Evolutionary conservation across 2,797 vertebrate species (phyloP).

Genomic region (Enteromius fasciolatus): DNA sequence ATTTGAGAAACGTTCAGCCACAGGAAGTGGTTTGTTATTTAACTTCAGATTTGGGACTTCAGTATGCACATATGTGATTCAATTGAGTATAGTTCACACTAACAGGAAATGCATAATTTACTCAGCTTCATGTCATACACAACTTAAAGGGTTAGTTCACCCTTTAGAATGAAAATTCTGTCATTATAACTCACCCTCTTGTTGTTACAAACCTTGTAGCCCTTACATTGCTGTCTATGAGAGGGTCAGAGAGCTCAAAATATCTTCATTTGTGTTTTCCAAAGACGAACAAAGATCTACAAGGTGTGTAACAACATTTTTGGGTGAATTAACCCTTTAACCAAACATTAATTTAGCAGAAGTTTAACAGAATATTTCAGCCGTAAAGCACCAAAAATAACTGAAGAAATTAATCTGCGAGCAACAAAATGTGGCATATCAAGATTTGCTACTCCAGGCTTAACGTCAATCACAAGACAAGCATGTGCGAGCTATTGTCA

Average conservation of each 20-base stretch:
- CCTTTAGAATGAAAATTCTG: no score
- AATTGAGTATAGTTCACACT: not conserved
- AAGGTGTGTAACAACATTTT: no score
- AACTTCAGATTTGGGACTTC: not conserved
- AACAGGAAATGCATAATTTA: not conserved
- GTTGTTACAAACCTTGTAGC: no score
- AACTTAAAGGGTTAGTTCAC: no score
- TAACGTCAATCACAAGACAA: not conserved
- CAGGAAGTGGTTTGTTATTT: slow-evolving; percentile 64
- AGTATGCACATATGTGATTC: not conserved
- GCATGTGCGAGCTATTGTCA: not conserved
- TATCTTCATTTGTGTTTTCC: no score
- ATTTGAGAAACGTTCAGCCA: slow-evolving; percentile 44
- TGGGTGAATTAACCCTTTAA: no score
- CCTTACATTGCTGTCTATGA: no score
- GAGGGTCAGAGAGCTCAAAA: no score
- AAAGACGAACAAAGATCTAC: no score
- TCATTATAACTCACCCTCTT: no score
- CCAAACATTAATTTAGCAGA: not conserved
- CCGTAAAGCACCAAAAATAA: not conserved
- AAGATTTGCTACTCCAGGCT: not conserved
- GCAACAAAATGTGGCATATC: not conserved
- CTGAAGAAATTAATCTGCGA: not conserved
- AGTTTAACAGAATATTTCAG: not conserved
- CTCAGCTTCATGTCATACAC: no score